Evolutionary conservation across 2,113 vertebrate genomes (phyloP).

Genomic region (Tursiops truncatus): DNA sequence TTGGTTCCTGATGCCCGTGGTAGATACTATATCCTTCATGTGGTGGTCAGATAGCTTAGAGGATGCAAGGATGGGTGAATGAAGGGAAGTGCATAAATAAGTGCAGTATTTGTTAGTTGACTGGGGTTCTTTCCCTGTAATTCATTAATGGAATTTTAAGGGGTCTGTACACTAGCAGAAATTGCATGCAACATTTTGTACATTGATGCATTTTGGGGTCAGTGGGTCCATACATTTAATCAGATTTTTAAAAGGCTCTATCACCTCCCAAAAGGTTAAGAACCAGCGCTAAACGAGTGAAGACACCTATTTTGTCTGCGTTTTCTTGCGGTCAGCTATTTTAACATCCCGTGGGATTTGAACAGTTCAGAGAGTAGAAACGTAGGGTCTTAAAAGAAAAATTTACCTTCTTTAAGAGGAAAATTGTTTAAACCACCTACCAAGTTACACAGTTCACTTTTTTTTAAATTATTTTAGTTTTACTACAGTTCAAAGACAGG

Average conservation of each 20-base stretch:
- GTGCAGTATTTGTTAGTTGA: neutral
- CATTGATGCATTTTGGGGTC: neutral
- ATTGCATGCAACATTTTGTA: neutral
- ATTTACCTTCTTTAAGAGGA: slow-evolving; percentile 63
- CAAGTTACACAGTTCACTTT: slow-evolving; percentile 78
- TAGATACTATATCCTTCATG: neutral
- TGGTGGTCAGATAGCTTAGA: slow-evolving; percentile 22
- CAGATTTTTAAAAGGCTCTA: neutral
- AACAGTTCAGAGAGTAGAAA: slow-evolving; percentile 68
- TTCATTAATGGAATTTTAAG: neutral
- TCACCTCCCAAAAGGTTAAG: neutral
- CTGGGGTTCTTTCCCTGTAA: neutral
- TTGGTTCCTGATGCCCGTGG: neutral
- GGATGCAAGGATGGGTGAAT: neutral
- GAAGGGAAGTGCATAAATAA: neutral
- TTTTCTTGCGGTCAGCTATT: slow-evolving; percentile 28
- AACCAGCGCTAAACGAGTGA: neutral
- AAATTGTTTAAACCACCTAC: slow-evolving; percentile 78
- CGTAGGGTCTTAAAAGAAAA: slow-evolving; percentile 62
- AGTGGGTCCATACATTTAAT: neutral
- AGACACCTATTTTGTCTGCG: slow-evolving; percentile 5
- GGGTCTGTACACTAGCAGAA: slow-evolving; percentile 20
- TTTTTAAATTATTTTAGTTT: slow-evolving; percentile 80
- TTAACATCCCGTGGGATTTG: slow-evolving; percentile 65
- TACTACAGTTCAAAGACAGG: slow-evolving; percentile 79